Evolutionary conservation across 2,797 vertebrate species (phyloP).

Genomic region (Macropus fuliginosus): DNA sequence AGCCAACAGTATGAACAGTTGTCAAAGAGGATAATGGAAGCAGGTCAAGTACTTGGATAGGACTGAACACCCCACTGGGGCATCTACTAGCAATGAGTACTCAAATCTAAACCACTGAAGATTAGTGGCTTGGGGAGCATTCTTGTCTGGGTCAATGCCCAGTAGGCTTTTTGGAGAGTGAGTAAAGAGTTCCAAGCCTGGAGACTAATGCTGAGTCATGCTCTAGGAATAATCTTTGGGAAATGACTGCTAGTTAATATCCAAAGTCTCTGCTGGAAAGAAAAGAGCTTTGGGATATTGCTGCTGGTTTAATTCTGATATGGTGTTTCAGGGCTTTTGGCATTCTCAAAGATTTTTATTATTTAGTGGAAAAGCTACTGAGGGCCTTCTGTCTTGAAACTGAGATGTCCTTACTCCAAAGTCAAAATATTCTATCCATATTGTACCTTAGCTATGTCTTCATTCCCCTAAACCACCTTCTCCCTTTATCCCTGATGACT

Average conservation of each 20-base stretch:
- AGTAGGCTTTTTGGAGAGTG: background rate
- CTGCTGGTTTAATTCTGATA: background rate
- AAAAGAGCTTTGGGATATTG: background rate
- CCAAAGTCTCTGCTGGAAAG: background rate
- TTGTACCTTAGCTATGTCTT: background rate
- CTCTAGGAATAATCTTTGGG: background rate
- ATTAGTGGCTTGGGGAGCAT: too few relatives aligned
- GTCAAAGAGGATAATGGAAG: background rate
- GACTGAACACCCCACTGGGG: background rate
- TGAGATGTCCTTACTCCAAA: background rate
- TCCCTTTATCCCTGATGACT: background rate
- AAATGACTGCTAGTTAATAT: background rate
- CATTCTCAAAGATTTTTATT: background rate
- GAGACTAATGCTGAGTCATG: background rate
- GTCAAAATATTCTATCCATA: background rate
- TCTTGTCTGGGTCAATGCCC: background rate
- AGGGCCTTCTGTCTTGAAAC: too few relatives aligned
- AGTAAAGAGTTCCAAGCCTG: background rate
- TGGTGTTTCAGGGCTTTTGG: background rate
- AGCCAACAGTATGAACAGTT: background rate
- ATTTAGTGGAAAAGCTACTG: background rate
- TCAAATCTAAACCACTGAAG: background rate
- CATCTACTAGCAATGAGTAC: background rate
- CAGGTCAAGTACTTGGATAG: background rate
- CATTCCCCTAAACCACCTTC: background rate